Percentiles rank a stretch among this genome's conserved stretches.
These are phyloP conservation scores for Apostichopus californicus DNA, from an alignment of 35 echinoderm and acorn worm species.

Conservation along the genomic window DNA sequence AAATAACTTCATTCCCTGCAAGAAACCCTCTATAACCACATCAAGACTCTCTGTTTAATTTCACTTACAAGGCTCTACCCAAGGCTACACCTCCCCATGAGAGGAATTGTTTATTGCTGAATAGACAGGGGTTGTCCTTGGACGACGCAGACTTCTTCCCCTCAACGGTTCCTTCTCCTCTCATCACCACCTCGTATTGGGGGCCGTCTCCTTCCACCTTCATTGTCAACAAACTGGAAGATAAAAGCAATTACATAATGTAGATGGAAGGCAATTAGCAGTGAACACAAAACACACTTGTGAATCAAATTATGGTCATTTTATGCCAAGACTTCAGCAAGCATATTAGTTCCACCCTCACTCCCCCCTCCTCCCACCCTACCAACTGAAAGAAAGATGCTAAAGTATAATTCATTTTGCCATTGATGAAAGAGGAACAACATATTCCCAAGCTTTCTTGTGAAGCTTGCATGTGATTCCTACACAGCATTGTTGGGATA, in stretches of 20 bases:
- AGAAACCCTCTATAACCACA: neutral
- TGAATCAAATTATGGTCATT: no score
- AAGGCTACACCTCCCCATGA: conserved; percentile 88
- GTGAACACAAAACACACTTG: no score
- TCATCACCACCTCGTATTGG: conserved; percentile 72
- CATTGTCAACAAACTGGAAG: conserved; percentile 66
- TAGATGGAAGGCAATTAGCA: no score
- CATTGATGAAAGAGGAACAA: no score
- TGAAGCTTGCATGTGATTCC: no score
- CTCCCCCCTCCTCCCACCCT: no score
- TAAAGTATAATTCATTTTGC: no score
- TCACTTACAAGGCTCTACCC: conserved; percentile 87
- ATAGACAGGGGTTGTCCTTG: conserved; percentile 28
- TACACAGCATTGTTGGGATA: no score
- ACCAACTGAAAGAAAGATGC: no score
- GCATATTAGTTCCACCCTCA: no score
- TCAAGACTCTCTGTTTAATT: neutral
- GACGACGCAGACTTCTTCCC: neutral
- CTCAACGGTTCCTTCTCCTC: conserved; percentile 58
- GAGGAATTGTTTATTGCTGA: conserved; percentile 86
- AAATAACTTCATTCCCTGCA: neutral
- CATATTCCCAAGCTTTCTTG: no score
- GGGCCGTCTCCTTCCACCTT: conserved; percentile 74
- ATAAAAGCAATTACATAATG: neutral
- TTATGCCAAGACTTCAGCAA: no score